Base-by-base conservation (phyloP, 1,140 invertebrate genomes). In the Sminthurinus signatus region DNA sequence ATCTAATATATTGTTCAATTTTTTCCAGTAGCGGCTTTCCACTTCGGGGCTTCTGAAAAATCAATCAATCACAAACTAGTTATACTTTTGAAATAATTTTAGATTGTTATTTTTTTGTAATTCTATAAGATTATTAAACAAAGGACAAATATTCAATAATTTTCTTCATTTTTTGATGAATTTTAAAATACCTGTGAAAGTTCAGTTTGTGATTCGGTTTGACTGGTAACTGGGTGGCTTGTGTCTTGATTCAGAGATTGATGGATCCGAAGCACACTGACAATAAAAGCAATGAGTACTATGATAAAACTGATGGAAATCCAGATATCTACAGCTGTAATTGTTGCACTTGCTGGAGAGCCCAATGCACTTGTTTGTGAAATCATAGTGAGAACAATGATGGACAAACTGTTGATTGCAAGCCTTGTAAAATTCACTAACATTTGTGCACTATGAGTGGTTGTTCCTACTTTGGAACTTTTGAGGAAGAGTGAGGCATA, bases 241-340 rank as follows among this genome's bases (percentile, higher is more conserved):
- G 5, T 57, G 61, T 21, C n/a, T 10, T 14, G 56, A 56, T 36
- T 29, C 36, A 28, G 10, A 31, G 19, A 55, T 19, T 8, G 55
- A 42, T 65, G 28, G 39, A 52, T 62, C 50, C 60, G 57, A 31
- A 32, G 5, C 4, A 69, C 51, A 50, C 43, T 27, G 1, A 69
- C 12, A 43, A 62, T 59, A 28, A 60, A 19, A 12, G 43, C 29
- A 1, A 50, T 0, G 4, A 8, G 32, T 1, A 65, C 31, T 12
- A 59, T 0, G 32, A 28, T 51, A 3, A 12, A 32, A 1, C 62
- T 27, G 5, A 54, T 0, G 32, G 25, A 46, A 17, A 64, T 57
- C 67, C 67, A 69, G 8, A 69, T 44, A 44, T 69, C 67, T 12
- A 65, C 29, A 19, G 46, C 67, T 23, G 62, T 69, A 21, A 69